Base-by-base conservation (phyloP, 2,113 vertebrate species). In the Rynchops niger region DNA sequence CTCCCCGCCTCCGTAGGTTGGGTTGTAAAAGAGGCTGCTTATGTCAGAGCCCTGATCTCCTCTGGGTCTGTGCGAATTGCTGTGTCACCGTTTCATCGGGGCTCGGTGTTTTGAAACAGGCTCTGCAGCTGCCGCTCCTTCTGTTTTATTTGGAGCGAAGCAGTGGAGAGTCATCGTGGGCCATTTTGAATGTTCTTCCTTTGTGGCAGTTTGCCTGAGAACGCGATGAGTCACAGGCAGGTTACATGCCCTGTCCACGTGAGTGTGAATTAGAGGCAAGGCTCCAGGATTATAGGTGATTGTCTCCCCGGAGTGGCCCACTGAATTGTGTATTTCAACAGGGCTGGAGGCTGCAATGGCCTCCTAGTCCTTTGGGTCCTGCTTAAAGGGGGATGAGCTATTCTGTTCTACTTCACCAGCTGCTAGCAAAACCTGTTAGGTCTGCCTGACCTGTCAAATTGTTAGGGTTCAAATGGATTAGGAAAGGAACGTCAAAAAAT, bases 371-470 rank as follows among this genome's bases (percentile, higher is more conserved):
- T 95, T 77, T 80, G 85, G 58, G 66, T 92, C 84, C 36, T 80
- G 12, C 90, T 90, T 87, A 82, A 85, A 90, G 45, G 10, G 30
- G 49, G 78, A 73, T 94, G 88, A 91, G 58, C 82, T 70, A 43
- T 58, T 92, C 83, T 53, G 58, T 89, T 96, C 65, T 87, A 56
- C 66, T 93, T 34, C 32, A 34, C 66, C 96, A 94, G 84, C 90
- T 96, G 88, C 66, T 69, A 81, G 93, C 56, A 95, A 95, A 97
- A 93, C 93, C 95, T 88, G 85, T 96, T 95, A 94, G 72, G 70
- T 97, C 91, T 94, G 97, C 91, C 76, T 95, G 96, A 93, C 96
- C 93, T 97, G 92, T 85, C 92, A 76, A 86, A 93, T 96, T 95
- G 95, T 97, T 93, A 86, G 80, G 80, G 52, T 96, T 96, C 95